Conservation (phyloP, 2,113 vertebrate species). For the Dolichotis patagonum region DNA sequence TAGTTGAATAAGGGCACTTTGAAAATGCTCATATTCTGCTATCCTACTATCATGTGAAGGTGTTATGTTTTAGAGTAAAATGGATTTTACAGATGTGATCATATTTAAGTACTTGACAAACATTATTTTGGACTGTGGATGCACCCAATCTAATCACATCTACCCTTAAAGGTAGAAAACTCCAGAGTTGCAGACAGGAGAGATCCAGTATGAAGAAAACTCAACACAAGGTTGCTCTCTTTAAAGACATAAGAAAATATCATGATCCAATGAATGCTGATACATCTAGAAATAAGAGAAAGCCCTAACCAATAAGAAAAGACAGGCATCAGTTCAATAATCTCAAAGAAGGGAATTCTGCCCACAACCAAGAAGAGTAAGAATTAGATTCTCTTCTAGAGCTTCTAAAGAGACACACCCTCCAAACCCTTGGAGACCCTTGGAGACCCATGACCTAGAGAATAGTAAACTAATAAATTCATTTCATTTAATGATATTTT, state of each 20-base stretch:
- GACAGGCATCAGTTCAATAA: background rate
- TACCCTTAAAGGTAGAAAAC: background rate
- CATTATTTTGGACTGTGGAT: background rate
- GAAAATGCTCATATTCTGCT: background rate
- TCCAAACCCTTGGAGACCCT: too few relatives aligned
- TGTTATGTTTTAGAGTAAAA: background rate
- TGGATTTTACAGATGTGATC: background rate
- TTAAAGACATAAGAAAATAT: background rate
- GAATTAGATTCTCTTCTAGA: background rate
- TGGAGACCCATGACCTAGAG: too few relatives aligned
- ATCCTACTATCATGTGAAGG: background rate
- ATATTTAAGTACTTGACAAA: background rate
- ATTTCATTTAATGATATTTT: background rate
- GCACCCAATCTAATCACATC: background rate
- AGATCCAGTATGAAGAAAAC: background rate
- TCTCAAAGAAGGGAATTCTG: background rate
- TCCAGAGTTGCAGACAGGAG: background rate
- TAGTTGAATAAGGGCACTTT: fast-evolving
- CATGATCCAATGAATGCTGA: background rate
- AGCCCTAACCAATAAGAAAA: background rate
- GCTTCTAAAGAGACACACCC: background rate
- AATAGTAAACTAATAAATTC: background rate
- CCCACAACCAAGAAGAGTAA: background rate
- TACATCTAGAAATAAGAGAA: background rate
- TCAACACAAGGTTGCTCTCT: background rate